phyloP scores from a whole-genome alignment of 2,113 vertebrate species.

The Ptychochromis oligacanthus region DNA sequence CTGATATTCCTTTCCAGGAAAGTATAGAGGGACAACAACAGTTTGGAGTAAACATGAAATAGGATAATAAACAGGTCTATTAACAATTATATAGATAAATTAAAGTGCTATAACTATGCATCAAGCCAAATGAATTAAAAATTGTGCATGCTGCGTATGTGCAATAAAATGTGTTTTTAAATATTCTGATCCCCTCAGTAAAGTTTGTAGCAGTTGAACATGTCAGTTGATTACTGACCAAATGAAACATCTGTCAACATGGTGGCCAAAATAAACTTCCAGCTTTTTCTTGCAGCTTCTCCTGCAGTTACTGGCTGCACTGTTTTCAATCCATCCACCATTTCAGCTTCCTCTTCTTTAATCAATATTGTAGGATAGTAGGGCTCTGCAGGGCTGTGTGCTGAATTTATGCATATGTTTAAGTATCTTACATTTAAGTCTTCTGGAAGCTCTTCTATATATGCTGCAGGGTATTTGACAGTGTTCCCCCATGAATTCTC shows the following conservation, averaged over 20 bases:
- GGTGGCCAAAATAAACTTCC: neutral
- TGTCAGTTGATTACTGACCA: neutral
- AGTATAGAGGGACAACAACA: neutral
- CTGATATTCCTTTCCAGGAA: neutral
- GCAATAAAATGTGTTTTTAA: neutral
- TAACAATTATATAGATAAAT: neutral
- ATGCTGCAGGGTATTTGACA: neutral
- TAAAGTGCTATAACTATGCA: neutral
- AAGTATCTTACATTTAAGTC: neutral
- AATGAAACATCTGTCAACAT: neutral
- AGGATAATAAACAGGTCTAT: neutral
- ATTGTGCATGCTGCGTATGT: neutral
- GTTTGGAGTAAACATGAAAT: neutral
- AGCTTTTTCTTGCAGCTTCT: constrained; percentile 8
- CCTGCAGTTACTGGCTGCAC: neutral
- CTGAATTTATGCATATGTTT: constrained; percentile 9
- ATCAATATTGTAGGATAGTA: neutral
- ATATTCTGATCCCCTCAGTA: neutral
- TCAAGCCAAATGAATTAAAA: neutral
- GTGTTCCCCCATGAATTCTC: constrained; percentile 8
- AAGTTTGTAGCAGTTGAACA: neutral
- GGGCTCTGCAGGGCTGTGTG: neutral
- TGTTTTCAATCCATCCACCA: neutral
- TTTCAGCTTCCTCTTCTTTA: neutral
- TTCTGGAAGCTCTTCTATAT: neutral